Conservation (phyloP, 2,797 vertebrate genomes). For the Crax fasciolata region DNA sequence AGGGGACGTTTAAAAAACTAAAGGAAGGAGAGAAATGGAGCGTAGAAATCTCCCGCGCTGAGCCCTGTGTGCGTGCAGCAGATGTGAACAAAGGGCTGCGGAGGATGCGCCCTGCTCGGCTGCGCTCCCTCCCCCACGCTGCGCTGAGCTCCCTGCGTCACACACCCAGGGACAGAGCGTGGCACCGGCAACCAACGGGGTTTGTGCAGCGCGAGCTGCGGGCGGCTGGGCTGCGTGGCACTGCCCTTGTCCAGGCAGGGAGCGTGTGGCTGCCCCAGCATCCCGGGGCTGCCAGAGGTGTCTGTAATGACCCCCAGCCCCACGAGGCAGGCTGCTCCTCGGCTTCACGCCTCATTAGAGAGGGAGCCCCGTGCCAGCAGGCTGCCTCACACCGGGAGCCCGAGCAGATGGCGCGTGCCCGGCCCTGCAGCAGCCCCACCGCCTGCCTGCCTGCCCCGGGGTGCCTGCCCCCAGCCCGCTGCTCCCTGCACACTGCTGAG, state of each 20-base stretch:
- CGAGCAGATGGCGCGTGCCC: constrained; percentile 24
- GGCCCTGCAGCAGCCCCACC: not conserved
- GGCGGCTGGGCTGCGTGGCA: not conserved
- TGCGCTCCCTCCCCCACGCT: constrained; percentile 32
- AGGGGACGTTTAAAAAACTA: constrained; percentile 24
- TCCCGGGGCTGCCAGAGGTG: too few relatives aligned
- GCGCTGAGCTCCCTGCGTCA: constrained; percentile 47
- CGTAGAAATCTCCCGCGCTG: constrained; percentile 63
- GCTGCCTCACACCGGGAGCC: constrained; percentile 4
- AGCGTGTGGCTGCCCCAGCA: too few relatives aligned
- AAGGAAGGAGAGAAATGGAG: constrained; percentile 45
- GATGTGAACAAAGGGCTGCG: constrained; percentile 78
- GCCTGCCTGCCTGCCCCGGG: not conserved
- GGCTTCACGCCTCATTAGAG: constrained; percentile 60
- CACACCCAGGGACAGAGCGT: not conserved
- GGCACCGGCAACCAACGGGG: constrained; percentile 43
- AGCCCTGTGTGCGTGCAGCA: constrained; percentile 47
- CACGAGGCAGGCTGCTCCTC: constrained; percentile 34
- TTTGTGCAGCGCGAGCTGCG: constrained; percentile 16
- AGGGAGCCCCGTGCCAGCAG: not conserved
- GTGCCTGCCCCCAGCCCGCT: not conserved
- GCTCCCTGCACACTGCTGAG: not conserved
- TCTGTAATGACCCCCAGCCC: too few relatives aligned
- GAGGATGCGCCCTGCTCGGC: constrained; percentile 47
- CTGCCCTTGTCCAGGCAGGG: not conserved